These are phyloP conservation scores for Nematolebias whitei DNA, from an alignment of 2,113 vertebrate species.

Conservation along the genomic window DNA sequence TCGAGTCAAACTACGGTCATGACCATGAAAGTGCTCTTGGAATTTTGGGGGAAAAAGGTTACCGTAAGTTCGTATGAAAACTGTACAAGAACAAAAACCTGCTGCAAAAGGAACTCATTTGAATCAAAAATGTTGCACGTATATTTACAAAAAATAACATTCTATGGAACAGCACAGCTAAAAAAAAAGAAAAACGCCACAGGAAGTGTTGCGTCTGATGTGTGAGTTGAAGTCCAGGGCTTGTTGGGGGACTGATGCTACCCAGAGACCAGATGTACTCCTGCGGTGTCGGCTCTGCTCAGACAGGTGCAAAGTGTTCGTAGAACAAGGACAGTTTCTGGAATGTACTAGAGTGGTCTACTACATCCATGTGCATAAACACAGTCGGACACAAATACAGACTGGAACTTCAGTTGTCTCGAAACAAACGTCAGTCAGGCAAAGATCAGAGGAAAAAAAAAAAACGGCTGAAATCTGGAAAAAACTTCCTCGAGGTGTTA, in stretches of 20 bases:
- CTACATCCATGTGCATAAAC: constrained; percentile 66
- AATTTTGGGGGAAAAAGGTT: constrained; percentile 46
- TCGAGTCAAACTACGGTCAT: constrained; percentile 52
- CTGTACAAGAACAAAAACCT: constrained; percentile 69
- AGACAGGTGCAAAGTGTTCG: constrained; percentile 48
- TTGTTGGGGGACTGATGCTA: constrained; percentile 46
- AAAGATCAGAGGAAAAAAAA: constrained; percentile 43
- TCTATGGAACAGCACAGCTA: constrained; percentile 63
- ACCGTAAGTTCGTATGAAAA: constrained; percentile 51
- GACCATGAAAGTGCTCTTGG: constrained; percentile 52
- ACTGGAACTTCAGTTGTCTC: constrained; percentile 29
- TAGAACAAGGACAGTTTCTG: constrained; percentile 72
- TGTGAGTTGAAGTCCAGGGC: no score
- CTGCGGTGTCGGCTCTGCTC: constrained; percentile 38
- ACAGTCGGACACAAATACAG: constrained; percentile 24
- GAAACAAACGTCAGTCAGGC: constrained; percentile 44
- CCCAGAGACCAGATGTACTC: constrained; percentile 44
- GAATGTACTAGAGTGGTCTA: constrained; percentile 85
- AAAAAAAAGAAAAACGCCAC: constrained; percentile 49
- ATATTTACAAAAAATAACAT: constrained; percentile 74
- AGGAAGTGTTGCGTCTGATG: constrained; percentile 38
- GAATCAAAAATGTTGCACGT: constrained; percentile 65
- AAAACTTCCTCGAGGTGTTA: constrained; percentile 72
- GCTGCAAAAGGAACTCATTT: constrained; percentile 49
- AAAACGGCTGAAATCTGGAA: constrained; percentile 42